Conservation (phyloP, 2,113 vertebrate species). For the Lutjanus erythropterus region DNA sequence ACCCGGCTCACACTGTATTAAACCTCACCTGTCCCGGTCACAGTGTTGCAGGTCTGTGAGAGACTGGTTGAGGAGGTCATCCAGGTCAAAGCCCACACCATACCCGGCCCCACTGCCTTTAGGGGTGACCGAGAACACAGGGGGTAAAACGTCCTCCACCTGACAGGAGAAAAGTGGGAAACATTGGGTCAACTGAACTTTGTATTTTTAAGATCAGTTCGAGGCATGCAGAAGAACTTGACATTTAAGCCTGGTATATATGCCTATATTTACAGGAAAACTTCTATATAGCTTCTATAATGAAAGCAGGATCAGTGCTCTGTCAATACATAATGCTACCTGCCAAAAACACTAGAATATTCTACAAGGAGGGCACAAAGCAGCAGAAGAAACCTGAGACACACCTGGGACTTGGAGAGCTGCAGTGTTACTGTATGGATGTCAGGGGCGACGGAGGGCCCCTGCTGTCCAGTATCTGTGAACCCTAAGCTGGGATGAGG, state of each 20-base stretch:
- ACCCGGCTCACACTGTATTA: neutral
- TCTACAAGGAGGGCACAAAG: neutral
- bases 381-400: conserved; percentile 17
- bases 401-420: conserved; percentile 95
- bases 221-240: neutral
- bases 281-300: neutral
- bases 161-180: conserved; percentile 59
- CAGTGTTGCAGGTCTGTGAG: conserved; percentile 87
- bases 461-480: conserved; percentile 77
- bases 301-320: neutral
- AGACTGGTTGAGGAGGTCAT: conserved; percentile 92
- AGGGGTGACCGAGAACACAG: conserved; percentile 92
- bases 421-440: conserved; percentile 93
- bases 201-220: conserved; percentile 15
- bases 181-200: conserved; percentile 28
- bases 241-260: conserved; percentile 30
- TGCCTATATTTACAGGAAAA: neutral
- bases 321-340: neutral
- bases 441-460: conserved; percentile 83
- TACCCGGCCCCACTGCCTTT: conserved; percentile 94
- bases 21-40: conserved; percentile 86
- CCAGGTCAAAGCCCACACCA: conserved; percentile 92
- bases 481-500: conserved; percentile 73
- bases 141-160: conserved; percentile 93
- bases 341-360: neutral